A percentile compares a stretch with the other conserved stretches of the same genome.
Evolutionary conservation across 2,888 invertebrate genomes (phyloP).

Genomic region (Cephus runcator): DNA sequence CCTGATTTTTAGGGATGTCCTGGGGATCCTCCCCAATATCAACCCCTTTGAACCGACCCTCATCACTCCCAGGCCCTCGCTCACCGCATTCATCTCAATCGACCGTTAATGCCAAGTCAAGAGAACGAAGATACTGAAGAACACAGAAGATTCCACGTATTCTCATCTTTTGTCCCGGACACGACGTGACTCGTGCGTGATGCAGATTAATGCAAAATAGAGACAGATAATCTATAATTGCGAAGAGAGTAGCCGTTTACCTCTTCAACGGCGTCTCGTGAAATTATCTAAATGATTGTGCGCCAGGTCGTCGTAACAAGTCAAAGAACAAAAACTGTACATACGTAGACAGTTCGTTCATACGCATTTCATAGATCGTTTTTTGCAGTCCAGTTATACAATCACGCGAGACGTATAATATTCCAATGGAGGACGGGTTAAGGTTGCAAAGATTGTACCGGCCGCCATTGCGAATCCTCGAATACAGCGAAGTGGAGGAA

Average conservation of each 20-base stretch:
- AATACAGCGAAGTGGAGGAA: not conserved
- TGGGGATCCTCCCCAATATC: not conserved
- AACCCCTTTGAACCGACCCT: not conserved
- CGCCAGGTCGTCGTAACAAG: constrained; percentile 1
- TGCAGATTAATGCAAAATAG: not conserved
- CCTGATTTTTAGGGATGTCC: not conserved
- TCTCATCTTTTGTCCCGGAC: not conserved
- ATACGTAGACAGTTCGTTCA: constrained; percentile 31
- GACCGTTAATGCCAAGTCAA: not conserved
- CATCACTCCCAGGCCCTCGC: not conserved
- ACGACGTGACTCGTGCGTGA: not conserved
- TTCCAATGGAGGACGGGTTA: not conserved
- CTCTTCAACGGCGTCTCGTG: not conserved
- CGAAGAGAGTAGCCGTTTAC: not conserved
- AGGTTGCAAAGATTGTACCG: not conserved
- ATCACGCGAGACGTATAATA: not conserved
- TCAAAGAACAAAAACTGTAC: constrained; percentile 16
- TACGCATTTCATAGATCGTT: constrained; percentile 28
- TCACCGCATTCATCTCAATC: not conserved
- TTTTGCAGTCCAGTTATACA: constrained; percentile 3
- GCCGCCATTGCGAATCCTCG: not conserved
- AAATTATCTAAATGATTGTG: not conserved
- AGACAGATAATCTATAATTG: not conserved
- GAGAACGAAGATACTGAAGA: not conserved
- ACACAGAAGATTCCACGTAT: not conserved